Evolutionary conservation across 1,140 invertebrate species (phyloP), one percentile per base, ranked within the genome.

Genomic region (Protaetia brevitarsis): DNA sequence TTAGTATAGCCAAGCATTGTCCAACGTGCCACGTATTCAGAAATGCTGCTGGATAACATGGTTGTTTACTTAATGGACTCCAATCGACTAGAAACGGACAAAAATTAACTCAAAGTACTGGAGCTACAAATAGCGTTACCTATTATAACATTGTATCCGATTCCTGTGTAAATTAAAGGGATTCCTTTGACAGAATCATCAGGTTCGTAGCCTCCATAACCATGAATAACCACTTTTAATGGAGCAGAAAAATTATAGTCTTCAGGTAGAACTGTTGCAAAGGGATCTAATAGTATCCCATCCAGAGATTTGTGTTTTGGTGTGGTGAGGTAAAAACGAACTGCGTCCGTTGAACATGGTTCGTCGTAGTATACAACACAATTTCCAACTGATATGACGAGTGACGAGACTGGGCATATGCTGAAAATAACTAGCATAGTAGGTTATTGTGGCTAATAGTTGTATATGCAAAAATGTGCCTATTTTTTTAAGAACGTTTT

Each of bases 11-110:
- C 5, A 81, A 68, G 60, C 81, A 82, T 66, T 79, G 77, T 7
- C 82, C 83, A 2, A 80, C 81, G 6, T 80, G 80, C 28, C 77
- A 78, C 28, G 82, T 82, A 56, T 80, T 79, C n/a, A 81, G 70
- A 2, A 79, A 80, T 58, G 83, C 82, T 1, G 79, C 77, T 30
- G 77, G 76, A 69, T 84, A 84, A 60, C 82, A 84, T 2, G 82
- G 82, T 28, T 75, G 66, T 3, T 71, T 58, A 2, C 79, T 76
- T 13, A 84, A 67, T 0, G 74, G 70, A 72, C 79, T 79, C 79
- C 86, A 83, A 77, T 85, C 79, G 74, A 84, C 81, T 76, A 45
- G 34, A 75, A 70, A 63, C 13, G 28, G 2, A 11, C 27, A n/a
- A n/a, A 28, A 66, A n/a, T 27, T 19, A 51, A 6, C 3, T n/a